Evolutionary conservation across 2,113 vertebrate species (phyloP).

Genomic region (Callipepla squamata): DNA sequence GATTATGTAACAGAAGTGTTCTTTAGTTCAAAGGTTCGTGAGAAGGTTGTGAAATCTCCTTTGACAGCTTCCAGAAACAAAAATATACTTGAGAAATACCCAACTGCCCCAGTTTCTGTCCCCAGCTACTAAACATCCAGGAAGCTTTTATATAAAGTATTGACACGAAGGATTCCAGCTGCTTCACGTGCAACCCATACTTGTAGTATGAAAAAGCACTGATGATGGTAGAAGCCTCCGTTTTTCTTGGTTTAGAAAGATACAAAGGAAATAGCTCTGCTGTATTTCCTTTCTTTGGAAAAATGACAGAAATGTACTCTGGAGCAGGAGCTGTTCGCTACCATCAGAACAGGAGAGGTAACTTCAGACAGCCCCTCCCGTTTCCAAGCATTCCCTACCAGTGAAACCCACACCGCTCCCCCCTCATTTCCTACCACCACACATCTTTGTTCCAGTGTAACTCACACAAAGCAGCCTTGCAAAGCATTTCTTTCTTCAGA

Average conservation of each 20-base stretch:
- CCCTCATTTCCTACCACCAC: constrained; percentile 36
- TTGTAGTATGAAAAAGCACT: not conserved
- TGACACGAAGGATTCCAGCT: constrained; percentile 4
- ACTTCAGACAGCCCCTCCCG: not conserved
- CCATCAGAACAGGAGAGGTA: not conserved
- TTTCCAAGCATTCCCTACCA: not conserved
- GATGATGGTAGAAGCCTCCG: not conserved
- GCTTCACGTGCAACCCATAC: not conserved
- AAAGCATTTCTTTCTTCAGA: constrained; percentile 59
- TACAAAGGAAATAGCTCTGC: not conserved
- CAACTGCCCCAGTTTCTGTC: constrained; percentile 46
- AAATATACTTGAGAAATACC: constrained; percentile 57
- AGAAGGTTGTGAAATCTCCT: constrained; percentile 56
- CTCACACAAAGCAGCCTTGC: constrained; percentile 44
- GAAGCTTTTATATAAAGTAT: not conserved
- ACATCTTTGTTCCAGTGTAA: constrained; percentile 33
- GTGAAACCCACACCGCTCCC: not conserved
- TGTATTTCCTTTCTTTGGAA: not conserved
- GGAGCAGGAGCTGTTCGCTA: not conserved
- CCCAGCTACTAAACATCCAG: not conserved
- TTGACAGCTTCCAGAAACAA: constrained; percentile 53
- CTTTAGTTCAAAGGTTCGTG: constrained; percentile 38
- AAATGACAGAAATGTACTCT: not conserved
- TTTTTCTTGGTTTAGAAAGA: not conserved
- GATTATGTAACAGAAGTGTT: not conserved